Base-by-base conservation (phyloP, 2,888 invertebrate genomes). In the Abrostola tripartita region DNA sequence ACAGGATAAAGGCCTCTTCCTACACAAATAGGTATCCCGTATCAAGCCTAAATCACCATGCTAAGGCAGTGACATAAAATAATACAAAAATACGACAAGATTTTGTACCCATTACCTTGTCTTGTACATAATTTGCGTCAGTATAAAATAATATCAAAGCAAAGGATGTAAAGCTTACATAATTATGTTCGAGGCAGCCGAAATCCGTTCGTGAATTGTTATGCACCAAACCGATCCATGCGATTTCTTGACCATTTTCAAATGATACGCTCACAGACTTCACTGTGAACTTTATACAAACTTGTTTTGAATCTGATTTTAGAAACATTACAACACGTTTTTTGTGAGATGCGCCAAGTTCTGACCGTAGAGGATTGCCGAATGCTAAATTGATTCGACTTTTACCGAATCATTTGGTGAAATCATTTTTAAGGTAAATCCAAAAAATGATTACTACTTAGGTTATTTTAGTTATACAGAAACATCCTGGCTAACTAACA, bases 101-200 rank as follows among this genome's bases (percentile, higher is more conserved):
- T 24, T n/a, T n/a, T 24, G 4, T 24, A 24, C 24, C 24, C 24
- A 24, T 24, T 24, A 24, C 24, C 24, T 24, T 24, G 24, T 24
- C 24, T 24, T 24, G 4, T 24, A 24, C 24, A 24, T 24, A 24
- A 24, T 24, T 24, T 24, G 24, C 24, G 24, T 24, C 24, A 24
- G 24, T 44, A 67, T 24, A 38, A n/a, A 47, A 47, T 47, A 36
- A 40, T 9, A 38, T 14, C 37, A 44, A 67, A 50, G 56, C 60
- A 56, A 41, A 58, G 57, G 74, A 74, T 64, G 52, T 52, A 41
- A 63, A 44, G 40, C 54, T 71, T 69, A 74, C 70, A 54, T 64
- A 64, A 71, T 74, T 55, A 74, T 14, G 35, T 58, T 7, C 5
- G 52, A 24, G 6, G 37, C 58, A 64, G 47, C 9, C 36, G 10